Evolutionary conservation across 2,888 invertebrate species (phyloP).

Genomic region (Rapana venosa): DNA sequence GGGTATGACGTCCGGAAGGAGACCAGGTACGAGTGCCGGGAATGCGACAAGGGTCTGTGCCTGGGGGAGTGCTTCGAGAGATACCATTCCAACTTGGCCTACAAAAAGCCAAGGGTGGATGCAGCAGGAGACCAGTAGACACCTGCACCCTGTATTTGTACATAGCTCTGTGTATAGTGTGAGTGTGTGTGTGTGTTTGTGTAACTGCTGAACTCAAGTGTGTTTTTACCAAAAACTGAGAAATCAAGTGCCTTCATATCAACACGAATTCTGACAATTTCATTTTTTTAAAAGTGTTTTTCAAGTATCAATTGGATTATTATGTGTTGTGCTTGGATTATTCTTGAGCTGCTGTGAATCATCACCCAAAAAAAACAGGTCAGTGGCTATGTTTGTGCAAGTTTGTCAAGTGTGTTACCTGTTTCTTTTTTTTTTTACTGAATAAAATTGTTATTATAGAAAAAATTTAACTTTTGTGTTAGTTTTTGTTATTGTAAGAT

Average conservation of each 20-base stretch:
- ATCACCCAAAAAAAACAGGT: not conserved
- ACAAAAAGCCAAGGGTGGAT: constrained; percentile 20
- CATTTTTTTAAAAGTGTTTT: not conserved
- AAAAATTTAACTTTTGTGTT: not conserved
- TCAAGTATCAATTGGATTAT: not conserved
- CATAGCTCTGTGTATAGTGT: not conserved
- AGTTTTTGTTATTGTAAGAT: not conserved
- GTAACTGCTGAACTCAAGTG: not conserved
- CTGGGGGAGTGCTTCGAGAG: not conserved
- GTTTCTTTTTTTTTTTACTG: not conserved
- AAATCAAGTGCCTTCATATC: not conserved
- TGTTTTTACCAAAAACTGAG: not conserved
- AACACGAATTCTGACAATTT: not conserved
- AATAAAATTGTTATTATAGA: not conserved
- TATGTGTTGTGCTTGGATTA: not conserved
- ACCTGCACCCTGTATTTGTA: not conserved
- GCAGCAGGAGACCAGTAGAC: not conserved
- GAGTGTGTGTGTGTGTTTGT: not conserved
- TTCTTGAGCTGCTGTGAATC: not conserved
- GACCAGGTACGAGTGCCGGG: constrained; percentile 7
- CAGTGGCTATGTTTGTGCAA: not conserved
- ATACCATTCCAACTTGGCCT: constrained; percentile 20
- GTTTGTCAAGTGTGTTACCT: not conserved
- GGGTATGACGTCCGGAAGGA: constrained; percentile 4
- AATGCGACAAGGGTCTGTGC: constrained; percentile 25